Evolutionary conservation across 2,888 invertebrate genomes (phyloP).

Genomic region (Lasioglossum lativentre): DNA sequence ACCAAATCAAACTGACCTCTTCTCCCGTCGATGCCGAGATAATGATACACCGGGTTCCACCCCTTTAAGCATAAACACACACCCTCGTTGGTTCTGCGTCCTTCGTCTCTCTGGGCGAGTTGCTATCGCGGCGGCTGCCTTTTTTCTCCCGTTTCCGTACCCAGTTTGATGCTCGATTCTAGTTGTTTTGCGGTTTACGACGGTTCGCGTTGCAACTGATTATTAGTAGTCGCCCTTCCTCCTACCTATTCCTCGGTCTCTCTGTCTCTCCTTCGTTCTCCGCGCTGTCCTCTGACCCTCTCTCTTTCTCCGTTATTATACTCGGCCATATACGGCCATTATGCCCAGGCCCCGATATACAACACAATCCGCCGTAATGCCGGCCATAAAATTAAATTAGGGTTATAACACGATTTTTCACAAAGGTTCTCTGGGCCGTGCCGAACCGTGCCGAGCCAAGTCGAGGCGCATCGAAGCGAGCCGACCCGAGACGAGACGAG

Average conservation of each 20-base stretch:
- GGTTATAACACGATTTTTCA: conserved; percentile 85
- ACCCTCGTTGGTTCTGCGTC: conserved; percentile 54
- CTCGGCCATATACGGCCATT: conserved; percentile 75
- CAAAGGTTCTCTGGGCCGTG: conserved; percentile 80
- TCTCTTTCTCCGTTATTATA: conserved; percentile 73
- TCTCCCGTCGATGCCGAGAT: conserved; percentile 61
- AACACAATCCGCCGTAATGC: conserved; percentile 83
- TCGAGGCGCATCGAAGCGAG: conserved; percentile 37
- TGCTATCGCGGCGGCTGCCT: conserved; percentile 56
- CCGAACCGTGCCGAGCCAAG: conserved; percentile 38
- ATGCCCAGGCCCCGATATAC: conserved; percentile 76
- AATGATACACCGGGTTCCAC: conserved; percentile 68
- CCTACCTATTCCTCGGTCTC: conserved; percentile 55
- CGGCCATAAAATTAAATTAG: conserved; percentile 85
- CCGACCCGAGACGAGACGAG: neutral
- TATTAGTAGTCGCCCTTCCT: conserved; percentile 81
- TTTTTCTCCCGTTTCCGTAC: conserved; percentile 50
- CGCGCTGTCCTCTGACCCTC: conserved; percentile 30
- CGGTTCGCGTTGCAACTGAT: conserved; percentile 84
- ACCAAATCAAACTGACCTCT: conserved; percentile 53
- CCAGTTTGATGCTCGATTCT: conserved; percentile 74
- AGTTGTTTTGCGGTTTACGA: conserved; percentile 83
- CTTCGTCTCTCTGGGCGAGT: conserved; percentile 51
- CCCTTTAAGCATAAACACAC: conserved; percentile 74
- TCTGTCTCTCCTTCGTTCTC: conserved; percentile 50